Evolutionary conservation across 2,797 vertebrate genomes (phyloP).

Genomic region (Gorsachius magnificus): DNA sequence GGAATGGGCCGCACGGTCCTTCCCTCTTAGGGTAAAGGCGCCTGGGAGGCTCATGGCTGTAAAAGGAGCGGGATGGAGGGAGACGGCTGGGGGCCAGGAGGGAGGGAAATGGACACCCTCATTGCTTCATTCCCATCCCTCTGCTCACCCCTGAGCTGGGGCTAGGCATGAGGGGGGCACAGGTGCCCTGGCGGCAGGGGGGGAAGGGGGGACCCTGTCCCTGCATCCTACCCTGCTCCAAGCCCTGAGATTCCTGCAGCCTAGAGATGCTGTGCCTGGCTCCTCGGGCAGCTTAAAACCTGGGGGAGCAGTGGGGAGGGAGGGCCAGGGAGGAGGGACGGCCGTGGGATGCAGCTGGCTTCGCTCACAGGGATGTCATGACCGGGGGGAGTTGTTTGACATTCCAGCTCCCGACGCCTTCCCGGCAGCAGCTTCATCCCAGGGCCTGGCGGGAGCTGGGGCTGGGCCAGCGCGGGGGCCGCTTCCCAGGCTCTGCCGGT

Average conservation of each 20-base stretch:
- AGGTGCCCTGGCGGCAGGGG: background rate
- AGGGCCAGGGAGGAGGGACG: background rate
- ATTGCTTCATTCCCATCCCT: background rate
- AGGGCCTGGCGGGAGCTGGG: background rate
- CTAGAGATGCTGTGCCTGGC: background rate
- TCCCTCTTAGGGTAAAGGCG: constrained; percentile 74
- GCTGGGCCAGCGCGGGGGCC: background rate
- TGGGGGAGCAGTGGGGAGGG: constrained; percentile 9
- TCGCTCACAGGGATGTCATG: constrained; percentile 36
- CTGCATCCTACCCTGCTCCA: background rate
- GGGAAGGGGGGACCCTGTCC: background rate
- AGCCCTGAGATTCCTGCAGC: background rate
- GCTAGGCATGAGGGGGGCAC: background rate
- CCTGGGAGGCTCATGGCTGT: constrained; percentile 60
- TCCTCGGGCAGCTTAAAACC: constrained; percentile 5
- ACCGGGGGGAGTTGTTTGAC: constrained; percentile 38
- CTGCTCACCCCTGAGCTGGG: background rate
- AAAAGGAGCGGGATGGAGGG: constrained; percentile 61
- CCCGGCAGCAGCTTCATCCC: background rate
- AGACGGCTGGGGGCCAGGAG: constrained; percentile 12
- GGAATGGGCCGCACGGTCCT: constrained; percentile 45
- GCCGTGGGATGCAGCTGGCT: constrained; percentile 51
- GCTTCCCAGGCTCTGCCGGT: background rate
- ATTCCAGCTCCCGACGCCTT: constrained; percentile 2
- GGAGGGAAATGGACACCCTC: background rate